Evolutionary conservation across 37 sponge, comb jelly and placozoan genomes (phyloP).

Genomic region (Halisarca cf. caerulea): DNA sequence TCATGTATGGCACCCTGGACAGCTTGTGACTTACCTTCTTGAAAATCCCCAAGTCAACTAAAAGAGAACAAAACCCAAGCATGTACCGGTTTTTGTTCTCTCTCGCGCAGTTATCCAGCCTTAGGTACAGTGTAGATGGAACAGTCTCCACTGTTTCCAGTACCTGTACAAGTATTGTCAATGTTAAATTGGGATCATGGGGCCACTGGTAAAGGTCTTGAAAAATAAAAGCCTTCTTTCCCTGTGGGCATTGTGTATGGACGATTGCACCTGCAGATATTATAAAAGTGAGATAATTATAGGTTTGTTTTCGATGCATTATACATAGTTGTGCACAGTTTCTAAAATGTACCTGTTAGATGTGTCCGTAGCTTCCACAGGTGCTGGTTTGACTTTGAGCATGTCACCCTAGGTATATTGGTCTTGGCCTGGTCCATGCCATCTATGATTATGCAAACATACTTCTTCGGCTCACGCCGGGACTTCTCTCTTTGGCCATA

Average conservation of each 20-base stretch:
- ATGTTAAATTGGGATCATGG: constrained; percentile 35
- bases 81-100: constrained; percentile 30
- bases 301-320: too few species aligned
- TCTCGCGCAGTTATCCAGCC: constrained; percentile 2
- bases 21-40: constrained; percentile 9
- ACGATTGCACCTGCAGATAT: constrained; percentile 20
- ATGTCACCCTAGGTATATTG: too few species aligned
- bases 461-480: too few species aligned
- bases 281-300: too few species aligned
- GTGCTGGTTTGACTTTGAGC: too few species aligned
- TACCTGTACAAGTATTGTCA: not conserved
- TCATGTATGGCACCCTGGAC: too few species aligned
- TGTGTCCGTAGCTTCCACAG: too few species aligned
- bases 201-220: constrained; percentile 9
- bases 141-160: not conserved
- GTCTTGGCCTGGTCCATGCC: too few species aligned
- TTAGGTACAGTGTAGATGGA: not conserved
- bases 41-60: not conserved
- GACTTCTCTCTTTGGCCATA: too few species aligned
- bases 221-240: constrained; percentile 3
- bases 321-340: too few species aligned
- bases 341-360: too few species aligned
- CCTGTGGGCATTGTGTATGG: constrained; percentile 16
- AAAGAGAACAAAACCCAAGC: constrained; percentile 22
- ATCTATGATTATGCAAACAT: too few species aligned